Conservation (phyloP, 2,888 invertebrate genomes). For the Platypus cylindrus region DNA sequence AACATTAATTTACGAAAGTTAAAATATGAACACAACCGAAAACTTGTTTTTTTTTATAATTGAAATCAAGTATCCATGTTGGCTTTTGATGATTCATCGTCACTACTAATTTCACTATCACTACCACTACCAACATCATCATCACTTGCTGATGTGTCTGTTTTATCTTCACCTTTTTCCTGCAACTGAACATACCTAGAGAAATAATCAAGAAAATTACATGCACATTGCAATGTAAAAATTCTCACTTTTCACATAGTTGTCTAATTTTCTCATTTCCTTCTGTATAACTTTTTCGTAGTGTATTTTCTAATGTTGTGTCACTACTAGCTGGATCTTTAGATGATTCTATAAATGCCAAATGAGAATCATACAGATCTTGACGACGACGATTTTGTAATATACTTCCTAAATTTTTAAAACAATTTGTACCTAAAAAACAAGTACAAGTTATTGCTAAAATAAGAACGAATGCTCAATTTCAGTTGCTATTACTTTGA, state of each 20-base stretch:
- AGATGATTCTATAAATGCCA: slow-evolving; percentile 18
- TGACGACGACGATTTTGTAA: slow-evolving; percentile 25
- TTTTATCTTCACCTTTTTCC: slow-evolving; percentile 18
- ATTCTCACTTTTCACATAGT: slow-evolving; percentile 22
- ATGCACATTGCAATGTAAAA: background rate
- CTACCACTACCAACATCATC: slow-evolving; percentile 19
- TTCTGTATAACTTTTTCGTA: slow-evolving; percentile 21
- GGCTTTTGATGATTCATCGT: slow-evolving; percentile 4
- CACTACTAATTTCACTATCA: slow-evolving; percentile 16
- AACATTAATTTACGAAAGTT: too few species aligned
- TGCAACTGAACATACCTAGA: slow-evolving; percentile 20
- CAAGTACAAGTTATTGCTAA: too few species aligned
- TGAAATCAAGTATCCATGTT: too few species aligned
- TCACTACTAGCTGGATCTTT: slow-evolving; percentile 28
- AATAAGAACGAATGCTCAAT: background rate
- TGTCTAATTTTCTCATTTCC: slow-evolving; percentile 23
- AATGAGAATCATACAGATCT: slow-evolving; percentile 27
- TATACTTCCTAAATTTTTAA: slow-evolving; percentile 26
- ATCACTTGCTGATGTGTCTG: slow-evolving; percentile 15
- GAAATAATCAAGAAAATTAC: slow-evolving; percentile 2
- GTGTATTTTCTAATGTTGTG: slow-evolving; percentile 19
- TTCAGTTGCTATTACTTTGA: slow-evolving; percentile 19
- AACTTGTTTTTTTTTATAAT: too few species aligned
- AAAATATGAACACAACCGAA: too few species aligned
- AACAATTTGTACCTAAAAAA: slow-evolving; percentile 22